Conservation (phyloP, 2,888 invertebrate species). For the Lycia hirtaria region DNA sequence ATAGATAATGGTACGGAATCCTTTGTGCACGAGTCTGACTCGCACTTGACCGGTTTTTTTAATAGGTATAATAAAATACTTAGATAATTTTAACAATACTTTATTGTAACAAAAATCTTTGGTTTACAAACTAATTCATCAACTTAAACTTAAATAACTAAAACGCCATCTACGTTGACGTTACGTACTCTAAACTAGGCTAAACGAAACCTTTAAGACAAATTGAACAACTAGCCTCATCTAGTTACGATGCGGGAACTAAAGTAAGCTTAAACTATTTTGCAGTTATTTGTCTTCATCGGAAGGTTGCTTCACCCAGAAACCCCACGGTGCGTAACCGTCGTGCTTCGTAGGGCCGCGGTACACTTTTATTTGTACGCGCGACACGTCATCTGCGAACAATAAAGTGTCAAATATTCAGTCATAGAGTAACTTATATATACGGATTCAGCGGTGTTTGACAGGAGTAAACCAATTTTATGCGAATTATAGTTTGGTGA, state of each 20-base stretch:
- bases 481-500: too few relatives aligned
- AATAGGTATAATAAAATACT: not conserved
- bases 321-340: constrained; percentile 89
- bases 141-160: not conserved
- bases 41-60: too few relatives aligned
- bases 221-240: constrained; percentile 23
- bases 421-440: too few relatives aligned
- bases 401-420: too few relatives aligned
- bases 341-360: constrained; percentile 88
- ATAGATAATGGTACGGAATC: too few relatives aligned
- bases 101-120: constrained; percentile 42
- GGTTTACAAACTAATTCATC: constrained; percentile 40
- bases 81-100: not conserved
- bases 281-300: constrained; percentile 68
- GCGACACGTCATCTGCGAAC: constrained; percentile 81
- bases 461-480: too few relatives aligned
- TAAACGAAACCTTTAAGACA: not conserved
- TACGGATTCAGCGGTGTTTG: too few relatives aligned
- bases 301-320: constrained; percentile 90
- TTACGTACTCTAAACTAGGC: too few relatives aligned
- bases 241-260: constrained; percentile 13
- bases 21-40: too few relatives aligned
- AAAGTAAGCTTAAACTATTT: not conserved
- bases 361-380: constrained; percentile 91
- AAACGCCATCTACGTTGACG: too few relatives aligned